Conservation (phyloP, 2,113 vertebrate genomes). For the Labeo rohita region DNA sequence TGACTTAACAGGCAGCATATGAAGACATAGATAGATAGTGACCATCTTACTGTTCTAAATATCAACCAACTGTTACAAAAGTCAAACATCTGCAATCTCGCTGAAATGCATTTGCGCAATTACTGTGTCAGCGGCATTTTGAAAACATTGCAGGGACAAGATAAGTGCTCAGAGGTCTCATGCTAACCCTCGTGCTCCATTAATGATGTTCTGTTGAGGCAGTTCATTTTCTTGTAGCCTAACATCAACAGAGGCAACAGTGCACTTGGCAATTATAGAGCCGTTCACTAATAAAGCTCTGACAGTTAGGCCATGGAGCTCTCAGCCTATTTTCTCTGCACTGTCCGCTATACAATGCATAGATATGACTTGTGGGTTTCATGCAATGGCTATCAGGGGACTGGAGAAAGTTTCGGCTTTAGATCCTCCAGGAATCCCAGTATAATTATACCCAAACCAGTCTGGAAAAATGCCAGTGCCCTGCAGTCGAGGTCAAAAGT, state of each 20-base stretch:
- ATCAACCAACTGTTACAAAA: constrained; percentile 41
- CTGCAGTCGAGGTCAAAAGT: neutral
- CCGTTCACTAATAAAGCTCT: constrained; percentile 43
- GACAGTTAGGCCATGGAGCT: constrained; percentile 29
- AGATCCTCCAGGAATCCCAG: neutral
- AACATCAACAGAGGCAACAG: constrained; percentile 15
- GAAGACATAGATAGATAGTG: neutral
- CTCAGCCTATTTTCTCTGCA: neutral
- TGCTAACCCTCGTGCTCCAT: neutral
- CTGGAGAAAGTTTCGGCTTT: constrained; percentile 25
- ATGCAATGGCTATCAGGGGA: constrained; percentile 16
- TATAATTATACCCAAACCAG: constrained; percentile 31
- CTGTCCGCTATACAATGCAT: constrained; percentile 21
- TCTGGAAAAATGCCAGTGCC: constrained; percentile 37
- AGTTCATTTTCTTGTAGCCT: constrained; percentile 39
- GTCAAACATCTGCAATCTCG: constrained; percentile 33
- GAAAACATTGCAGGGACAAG: constrained; percentile 23
- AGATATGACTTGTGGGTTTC: constrained; percentile 25
- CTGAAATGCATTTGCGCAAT: constrained; percentile 42
- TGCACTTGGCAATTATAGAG: constrained; percentile 31
- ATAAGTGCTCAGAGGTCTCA: constrained; percentile 18
- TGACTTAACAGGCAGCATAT: neutral
- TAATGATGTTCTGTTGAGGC: constrained; percentile 41
- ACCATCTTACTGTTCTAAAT: constrained; percentile 16
- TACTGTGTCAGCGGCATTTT: constrained; percentile 35